phyloP scores from a whole-genome alignment of 2,888 invertebrate genomes.

The Stegana nigrithorax region DNA sequence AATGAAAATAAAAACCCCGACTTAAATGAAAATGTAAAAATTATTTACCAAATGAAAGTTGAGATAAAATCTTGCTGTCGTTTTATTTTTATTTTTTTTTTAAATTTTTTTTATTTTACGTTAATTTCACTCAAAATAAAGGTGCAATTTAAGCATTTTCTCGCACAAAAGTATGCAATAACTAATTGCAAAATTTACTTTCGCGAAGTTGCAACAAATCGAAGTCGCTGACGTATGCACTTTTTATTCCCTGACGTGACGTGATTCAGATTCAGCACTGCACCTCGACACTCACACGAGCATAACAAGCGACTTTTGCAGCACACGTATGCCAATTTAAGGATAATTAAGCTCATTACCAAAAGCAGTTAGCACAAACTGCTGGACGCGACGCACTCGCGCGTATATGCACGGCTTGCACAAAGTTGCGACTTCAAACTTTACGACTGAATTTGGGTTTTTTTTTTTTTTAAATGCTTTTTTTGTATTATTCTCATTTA shows the following conservation, averaged over 20 bases:
- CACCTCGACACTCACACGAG: slow-evolving; percentile 26
- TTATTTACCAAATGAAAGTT: background rate
- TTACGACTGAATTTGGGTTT: too few relatives aligned
- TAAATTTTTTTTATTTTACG: background rate
- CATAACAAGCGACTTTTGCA: slow-evolving; percentile 34
- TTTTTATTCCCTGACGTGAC: too few relatives aligned
- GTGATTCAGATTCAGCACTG: too few relatives aligned
- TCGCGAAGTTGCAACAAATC: too few relatives aligned
- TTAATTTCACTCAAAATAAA: background rate
- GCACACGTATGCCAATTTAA: slow-evolving; percentile 55
- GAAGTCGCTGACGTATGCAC: too few relatives aligned
- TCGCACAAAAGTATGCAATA: slow-evolving; percentile 6
- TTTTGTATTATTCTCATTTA: background rate
- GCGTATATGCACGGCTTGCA: too few relatives aligned
- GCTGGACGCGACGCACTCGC: background rate
- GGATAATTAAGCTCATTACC: slow-evolving; percentile 64
- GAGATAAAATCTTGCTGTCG: background rate
- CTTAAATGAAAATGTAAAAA: background rate
- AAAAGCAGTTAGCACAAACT: slow-evolving; percentile 40
- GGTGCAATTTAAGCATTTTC: background rate
- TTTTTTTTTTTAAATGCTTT: background rate
- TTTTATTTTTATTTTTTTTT: background rate
- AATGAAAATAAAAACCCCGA: background rate
- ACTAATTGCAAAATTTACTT: slow-evolving; percentile 11
- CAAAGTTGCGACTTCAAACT: too few relatives aligned